A percentile compares a stretch with the other conserved stretches of the same genome.
Conservation (phyloP, 2,888 invertebrate genomes). For the Ochlodes sylvanus region DNA sequence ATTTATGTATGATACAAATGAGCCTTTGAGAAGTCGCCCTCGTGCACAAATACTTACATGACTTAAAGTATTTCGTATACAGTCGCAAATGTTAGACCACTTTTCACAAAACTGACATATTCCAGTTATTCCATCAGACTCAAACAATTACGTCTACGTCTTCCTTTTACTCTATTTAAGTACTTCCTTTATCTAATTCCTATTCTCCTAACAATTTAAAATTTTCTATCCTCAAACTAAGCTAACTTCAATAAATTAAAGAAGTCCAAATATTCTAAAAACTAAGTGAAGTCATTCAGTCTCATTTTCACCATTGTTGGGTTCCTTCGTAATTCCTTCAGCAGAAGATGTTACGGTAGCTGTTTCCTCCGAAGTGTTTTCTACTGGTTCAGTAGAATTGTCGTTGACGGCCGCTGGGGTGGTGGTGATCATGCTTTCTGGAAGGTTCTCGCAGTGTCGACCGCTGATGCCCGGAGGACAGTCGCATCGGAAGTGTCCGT, state of each 20-base stretch:
- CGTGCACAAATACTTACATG: too few relatives aligned
- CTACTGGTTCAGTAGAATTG: constrained; percentile 22
- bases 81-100: not conserved
- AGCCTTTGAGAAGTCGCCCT: constrained; percentile 18
- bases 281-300: constrained; percentile 56
- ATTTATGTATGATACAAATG: constrained; percentile 7
- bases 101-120: not conserved
- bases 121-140: not conserved
- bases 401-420: constrained; percentile 48
- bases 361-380: constrained; percentile 37
- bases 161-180: too few relatives aligned
- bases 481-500: constrained; percentile 90
- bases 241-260: not conserved
- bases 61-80: not conserved
- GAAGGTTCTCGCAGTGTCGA: constrained; percentile 89
- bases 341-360: constrained; percentile 38
- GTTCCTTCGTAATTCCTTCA: constrained; percentile 46
- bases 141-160: too few relatives aligned
- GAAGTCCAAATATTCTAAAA: not conserved
- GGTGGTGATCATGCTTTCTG: constrained; percentile 61
- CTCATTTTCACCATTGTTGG: constrained; percentile 63
- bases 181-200: not conserved
- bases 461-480: constrained; percentile 91
- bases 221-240: not conserved
- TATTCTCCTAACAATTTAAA: not conserved